Conservation (phyloP, 2,113 vertebrate species). For the Tetrao urogallus region DNA sequence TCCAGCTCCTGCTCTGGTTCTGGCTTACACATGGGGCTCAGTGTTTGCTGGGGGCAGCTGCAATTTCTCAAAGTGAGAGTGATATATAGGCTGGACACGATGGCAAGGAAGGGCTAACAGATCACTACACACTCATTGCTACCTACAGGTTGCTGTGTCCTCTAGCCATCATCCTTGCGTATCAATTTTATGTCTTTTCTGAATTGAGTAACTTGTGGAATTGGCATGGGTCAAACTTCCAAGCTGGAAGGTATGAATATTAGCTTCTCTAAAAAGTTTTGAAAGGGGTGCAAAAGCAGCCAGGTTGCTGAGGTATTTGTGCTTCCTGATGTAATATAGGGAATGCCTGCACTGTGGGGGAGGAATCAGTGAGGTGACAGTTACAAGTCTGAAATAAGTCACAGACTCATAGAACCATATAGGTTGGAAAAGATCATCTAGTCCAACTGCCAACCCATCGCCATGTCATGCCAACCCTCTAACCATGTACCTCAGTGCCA, state of each 20-base stretch:
- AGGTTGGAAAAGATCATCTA: too few species aligned
- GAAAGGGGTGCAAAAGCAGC: not conserved
- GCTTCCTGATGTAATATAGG: fast-evolving
- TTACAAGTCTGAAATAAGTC: not conserved
- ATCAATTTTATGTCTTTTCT: not conserved
- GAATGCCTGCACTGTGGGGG: fast-evolving
- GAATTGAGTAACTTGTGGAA: not conserved
- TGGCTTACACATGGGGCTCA: not conserved
- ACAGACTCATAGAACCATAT: too few species aligned
- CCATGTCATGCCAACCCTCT: too few species aligned
- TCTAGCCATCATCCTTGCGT: not conserved
- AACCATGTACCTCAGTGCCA: too few species aligned
- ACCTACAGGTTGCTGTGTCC: not conserved
- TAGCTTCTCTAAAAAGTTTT: not conserved
- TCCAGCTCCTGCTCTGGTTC: not conserved
- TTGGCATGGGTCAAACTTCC: not conserved
- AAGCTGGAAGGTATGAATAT: not conserved
- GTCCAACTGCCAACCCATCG: too few species aligned
- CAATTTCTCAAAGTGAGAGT: not conserved
- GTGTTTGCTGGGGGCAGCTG: fast-evolving
- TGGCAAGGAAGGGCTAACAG: not conserved
- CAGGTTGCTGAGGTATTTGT: not conserved
- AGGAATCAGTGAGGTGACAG: not conserved
- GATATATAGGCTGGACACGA: fast-evolving
- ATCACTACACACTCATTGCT: not conserved